These are phyloP conservation scores for Ctenosaura bakeri DNA, from an alignment of 2,797 vertebrate species.

Conservation along the genomic window DNA sequence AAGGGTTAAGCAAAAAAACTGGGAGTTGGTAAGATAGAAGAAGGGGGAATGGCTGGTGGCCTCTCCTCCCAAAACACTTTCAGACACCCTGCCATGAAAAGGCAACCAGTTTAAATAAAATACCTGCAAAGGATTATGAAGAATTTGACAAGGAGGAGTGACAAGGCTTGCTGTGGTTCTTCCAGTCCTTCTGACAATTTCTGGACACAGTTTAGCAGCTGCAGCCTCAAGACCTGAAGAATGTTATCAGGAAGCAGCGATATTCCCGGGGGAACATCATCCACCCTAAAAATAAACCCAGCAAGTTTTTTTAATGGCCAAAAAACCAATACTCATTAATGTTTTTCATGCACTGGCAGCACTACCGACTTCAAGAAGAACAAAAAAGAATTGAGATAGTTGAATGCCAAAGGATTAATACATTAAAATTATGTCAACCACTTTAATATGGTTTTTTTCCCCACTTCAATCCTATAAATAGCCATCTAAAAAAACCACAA, in stretches of 20 bases:
- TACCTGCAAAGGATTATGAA: conserved; percentile 97
- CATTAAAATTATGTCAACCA: conserved; percentile 1
- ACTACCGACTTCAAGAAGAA: not conserved
- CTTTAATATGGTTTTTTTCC: accelerated
- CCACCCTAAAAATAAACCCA: conserved; percentile 83
- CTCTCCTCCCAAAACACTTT: not conserved
- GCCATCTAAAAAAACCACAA: accelerated
- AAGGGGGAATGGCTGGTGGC: too few species aligned
- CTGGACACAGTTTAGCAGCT: conserved; percentile 95
- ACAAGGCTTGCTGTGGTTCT: conserved; percentile 91
- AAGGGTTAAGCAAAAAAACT: not conserved
- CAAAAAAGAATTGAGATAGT: not conserved
- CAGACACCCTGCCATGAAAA: not conserved
- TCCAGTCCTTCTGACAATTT: conserved; percentile 95
- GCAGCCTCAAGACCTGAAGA: conserved; percentile 93
- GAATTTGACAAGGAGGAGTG: conserved; percentile 94
- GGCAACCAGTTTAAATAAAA: conserved; percentile 26
- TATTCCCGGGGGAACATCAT: conserved; percentile 93
- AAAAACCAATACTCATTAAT: not conserved
- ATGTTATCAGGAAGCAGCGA: conserved; percentile 97
- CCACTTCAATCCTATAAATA: not conserved
- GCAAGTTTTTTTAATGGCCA: not conserved
- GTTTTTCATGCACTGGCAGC: accelerated
- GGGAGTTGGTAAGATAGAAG: not conserved
- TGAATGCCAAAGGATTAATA: not conserved